Base-by-base conservation (phyloP, 2,113 vertebrate species). In the Spermophilus dauricus region DNA sequence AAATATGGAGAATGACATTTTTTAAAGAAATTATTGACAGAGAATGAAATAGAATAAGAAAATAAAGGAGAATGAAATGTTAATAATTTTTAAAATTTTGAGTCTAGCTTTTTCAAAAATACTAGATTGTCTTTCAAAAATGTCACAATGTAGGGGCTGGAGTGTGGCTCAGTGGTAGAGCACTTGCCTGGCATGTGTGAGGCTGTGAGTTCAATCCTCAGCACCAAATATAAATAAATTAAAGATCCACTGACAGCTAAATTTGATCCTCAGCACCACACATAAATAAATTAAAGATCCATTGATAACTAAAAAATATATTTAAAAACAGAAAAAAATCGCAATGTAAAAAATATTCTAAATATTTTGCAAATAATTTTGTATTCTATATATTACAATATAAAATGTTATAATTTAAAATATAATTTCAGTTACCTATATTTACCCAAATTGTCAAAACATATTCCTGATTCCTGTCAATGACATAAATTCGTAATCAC, bases 301-400 rank as follows among this genome's bases (percentile, higher is more conserved):
- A 45, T 45, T 45, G 45, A 45, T 45, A 8, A 45, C 45, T 45
- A 45, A 45, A 45, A 45, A 9, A 45, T 45, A 45, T 45, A 45
- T 45, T 45, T 45, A 9, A 45, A 45, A 45, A 45, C 8, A 8
- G 45, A 45, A 45, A 6, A 45, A 45, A 45, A 45, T 92, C 30
- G 82, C 30, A 45, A 70, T 67, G 1, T 30, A 42, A 45, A 45
- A 69, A 65, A 61, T 1, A 90, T 76, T 78, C 89, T 56, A 32
- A 56, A 70, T 77, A 1, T 89, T 89, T 96, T 75, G 6, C 4
- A 34, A 77, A 73, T 65, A 12, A 91, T 86, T 63, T 91, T 80
- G n/a, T 70, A 92, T 76, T 83, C 11, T 72, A 24, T 75, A 53
- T 4, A 39, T 72, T 34, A 65, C 8, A 48, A 51, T 5, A 14